Percentiles rank a stretch among this genome's conserved stretches.
phyloP scores from a whole-genome alignment of 2,888 invertebrate species.

The Drosophila limbata region DNA sequence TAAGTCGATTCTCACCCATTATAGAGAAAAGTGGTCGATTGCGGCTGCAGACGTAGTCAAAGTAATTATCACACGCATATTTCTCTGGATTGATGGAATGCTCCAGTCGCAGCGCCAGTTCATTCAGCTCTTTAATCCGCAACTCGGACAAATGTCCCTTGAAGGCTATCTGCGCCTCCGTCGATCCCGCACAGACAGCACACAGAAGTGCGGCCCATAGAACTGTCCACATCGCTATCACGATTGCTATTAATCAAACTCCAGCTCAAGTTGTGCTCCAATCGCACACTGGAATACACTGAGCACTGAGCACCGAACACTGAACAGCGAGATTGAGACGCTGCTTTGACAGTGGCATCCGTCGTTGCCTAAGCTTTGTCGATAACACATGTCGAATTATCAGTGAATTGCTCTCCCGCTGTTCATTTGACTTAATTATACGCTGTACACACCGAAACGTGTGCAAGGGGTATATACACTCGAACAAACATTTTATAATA shows the following conservation, averaged over 20 bases:
- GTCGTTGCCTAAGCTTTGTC: conserved; percentile 39
- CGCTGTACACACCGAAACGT: not conserved
- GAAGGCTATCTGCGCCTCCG: conserved; percentile 67
- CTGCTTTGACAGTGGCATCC: conserved; percentile 45
- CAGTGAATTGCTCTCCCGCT: conserved; percentile 58
- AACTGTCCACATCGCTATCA: conserved; percentile 27
- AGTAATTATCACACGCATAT: conserved; percentile 82
- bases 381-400: conserved; percentile 59
- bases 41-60: conserved; percentile 82
- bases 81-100: conserved; percentile 78
- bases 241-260: conserved; percentile 3
- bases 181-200: conserved; percentile 16
- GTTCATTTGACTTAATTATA: conserved; percentile 37
- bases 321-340: conserved; percentile 15
- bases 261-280: conserved; percentile 12
- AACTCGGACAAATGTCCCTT: conserved; percentile 76
- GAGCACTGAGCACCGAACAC: conserved; percentile 28
- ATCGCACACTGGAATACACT: conserved; percentile 45
- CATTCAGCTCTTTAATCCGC: conserved; percentile 77
- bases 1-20: conserved; percentile 67
- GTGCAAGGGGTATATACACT: not conserved
- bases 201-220: conserved; percentile 32
- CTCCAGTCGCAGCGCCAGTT: conserved; percentile 71
- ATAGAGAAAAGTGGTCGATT: conserved; percentile 82
- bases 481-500: not conserved